Evolutionary conservation across 2,113 vertebrate species (phyloP), one percentile per base, ranked within the genome.

Genomic region (Oryzias melastigma): DNA sequence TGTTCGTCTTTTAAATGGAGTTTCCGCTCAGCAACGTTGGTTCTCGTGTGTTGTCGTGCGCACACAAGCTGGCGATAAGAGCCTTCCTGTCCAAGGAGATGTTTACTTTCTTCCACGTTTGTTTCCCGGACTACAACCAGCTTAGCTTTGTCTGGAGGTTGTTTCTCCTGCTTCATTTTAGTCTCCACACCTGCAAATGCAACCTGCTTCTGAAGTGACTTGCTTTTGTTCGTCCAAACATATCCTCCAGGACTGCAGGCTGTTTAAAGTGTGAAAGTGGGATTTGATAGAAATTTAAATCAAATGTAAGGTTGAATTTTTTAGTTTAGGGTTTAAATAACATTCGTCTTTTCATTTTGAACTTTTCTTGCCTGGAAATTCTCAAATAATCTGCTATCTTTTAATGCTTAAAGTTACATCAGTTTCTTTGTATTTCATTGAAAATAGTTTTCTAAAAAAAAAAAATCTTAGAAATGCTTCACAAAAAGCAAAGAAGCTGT

Each of bases 91-190:
- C 68, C 63, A 80, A 73, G 51, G 49, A 50, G 25, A 18, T 77
- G 68, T 83, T 86, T 78, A 73, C 77, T 88, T 80, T 86, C 72
- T 68, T 55, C 54, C 48, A 14, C 16, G 69, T 58, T 66, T 80
- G 58, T 77, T 83, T 77, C 63, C 42, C 52, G 53, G 44, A 49
- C 24, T 60, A 35, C 15, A 1, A 61, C 53, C 35, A 42, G 59
- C 52, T 52, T 18, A 6, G 13, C 47, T 63, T 72, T 73, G 35
- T 62, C 56, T 75, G 24, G 19, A 49, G 65, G 55, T 61, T 60
- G 41, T 65, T 78, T 73, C 62, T 18, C 41, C 54, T 57, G 58
- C 62, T 74, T 53, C 24, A 58, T 81, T 79, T 73, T 47, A 69
- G 55, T 47, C 55, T 71, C 56, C 66, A 61, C 68, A 72, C 75